Evolutionary conservation across 1,140 invertebrate genomes (phyloP).

Genomic region (Drosophila rhopaloa): DNA sequence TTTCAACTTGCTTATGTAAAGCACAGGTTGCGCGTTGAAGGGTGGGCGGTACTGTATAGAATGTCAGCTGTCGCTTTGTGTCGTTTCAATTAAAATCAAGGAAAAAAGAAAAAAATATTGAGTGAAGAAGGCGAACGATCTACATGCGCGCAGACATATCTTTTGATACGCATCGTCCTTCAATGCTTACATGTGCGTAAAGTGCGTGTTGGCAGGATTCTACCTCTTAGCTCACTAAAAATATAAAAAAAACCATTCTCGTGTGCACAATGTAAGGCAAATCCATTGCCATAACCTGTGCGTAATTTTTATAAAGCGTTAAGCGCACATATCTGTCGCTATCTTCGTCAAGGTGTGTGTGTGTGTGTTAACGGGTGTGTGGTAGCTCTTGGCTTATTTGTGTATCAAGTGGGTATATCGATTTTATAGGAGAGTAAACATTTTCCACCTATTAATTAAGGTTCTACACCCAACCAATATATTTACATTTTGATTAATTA

Average conservation of each 20-base stretch:
- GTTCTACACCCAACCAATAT: no score
- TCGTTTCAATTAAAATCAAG: slow-evolving; percentile 76
- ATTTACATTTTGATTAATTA: no score
- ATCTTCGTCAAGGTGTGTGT: slow-evolving; percentile 7
- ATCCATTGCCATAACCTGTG: slow-evolving; percentile 57
- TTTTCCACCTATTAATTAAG: not conserved
- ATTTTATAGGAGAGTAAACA: not conserved
- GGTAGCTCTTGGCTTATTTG: slow-evolving; percentile 13
- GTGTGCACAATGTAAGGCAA: slow-evolving; percentile 33
- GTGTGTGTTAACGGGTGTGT: not conserved
- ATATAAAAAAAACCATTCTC: slow-evolving; percentile 36
- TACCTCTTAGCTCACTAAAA: slow-evolving; percentile 17
- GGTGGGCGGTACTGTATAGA: slow-evolving; percentile 17
- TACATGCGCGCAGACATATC: slow-evolving; percentile 34
- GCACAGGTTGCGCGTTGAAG: slow-evolving; percentile 10
- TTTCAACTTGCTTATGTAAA: slow-evolving; percentile 60
- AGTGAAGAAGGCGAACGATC: not conserved
- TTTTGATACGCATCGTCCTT: slow-evolving; percentile 44
- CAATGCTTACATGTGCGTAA: slow-evolving; percentile 64
- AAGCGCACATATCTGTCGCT: slow-evolving; percentile 44
- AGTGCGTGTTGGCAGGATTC: slow-evolving; percentile 41
- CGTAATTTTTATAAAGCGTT: slow-evolving; percentile 60
- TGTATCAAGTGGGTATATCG: slow-evolving; percentile 35
- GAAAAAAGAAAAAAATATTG: slow-evolving; percentile 24
- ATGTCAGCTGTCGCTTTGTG: slow-evolving; percentile 57